Percentiles rank a stretch among this genome's conserved stretches.
phyloP scores from a whole-genome alignment of 2,888 invertebrate species.

The Netelia melanura region DNA sequence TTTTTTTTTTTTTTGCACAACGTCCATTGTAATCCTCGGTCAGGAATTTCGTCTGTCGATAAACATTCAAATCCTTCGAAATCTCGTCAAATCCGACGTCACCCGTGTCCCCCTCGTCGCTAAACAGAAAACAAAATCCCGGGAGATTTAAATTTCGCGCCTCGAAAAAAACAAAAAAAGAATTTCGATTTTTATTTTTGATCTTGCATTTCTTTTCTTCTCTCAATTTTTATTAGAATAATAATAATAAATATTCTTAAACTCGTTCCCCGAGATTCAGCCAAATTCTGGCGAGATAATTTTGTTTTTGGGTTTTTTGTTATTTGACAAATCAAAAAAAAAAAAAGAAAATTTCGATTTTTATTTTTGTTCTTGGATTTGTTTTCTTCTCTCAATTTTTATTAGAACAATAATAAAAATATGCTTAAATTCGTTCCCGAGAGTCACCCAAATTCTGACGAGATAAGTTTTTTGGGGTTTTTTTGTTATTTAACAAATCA shows the following conservation, averaged over 20 bases:
- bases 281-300: no score
- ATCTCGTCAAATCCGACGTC: not conserved
- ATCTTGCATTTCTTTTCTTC: no score
- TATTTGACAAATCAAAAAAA: not conserved
- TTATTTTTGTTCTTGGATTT: no score
- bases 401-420: no score
- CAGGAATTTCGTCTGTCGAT: conserved; percentile 6
- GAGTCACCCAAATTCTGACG: not conserved
- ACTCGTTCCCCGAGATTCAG: no score
- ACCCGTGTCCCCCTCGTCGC: not conserved
- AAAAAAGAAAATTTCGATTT: not conserved
- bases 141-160: not conserved
- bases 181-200: no score
- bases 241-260: no score
- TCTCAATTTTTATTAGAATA: no score
- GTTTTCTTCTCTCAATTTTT: no score
- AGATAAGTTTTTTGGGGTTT: no score
- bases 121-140: conserved; percentile 2
- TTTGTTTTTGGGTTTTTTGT: no score
- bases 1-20: conserved; percentile 6
- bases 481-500: no score
- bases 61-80: conserved; percentile 26
- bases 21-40: conserved; percentile 30
- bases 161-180: conserved; percentile 8
- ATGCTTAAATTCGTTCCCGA: not conserved